These are phyloP conservation scores for Incurvaria masculella DNA, from an alignment of 2,888 invertebrate genomes.

Conservation along the genomic window DNA sequence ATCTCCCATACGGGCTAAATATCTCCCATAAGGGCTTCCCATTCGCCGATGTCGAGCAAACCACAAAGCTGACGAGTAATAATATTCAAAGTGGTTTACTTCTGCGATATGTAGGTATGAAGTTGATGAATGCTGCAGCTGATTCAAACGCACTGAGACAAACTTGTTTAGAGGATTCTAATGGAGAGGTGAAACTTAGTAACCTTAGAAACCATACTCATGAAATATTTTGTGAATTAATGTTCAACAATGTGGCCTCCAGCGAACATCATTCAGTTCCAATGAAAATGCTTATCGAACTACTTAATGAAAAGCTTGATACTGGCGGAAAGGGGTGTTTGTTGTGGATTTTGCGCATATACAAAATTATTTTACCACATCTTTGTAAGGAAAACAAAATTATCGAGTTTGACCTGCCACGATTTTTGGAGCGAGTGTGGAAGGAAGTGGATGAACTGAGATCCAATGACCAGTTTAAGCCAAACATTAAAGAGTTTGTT, in stretches of 20 bases:
- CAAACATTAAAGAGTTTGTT: slow-evolving; percentile 39
- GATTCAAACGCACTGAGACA: too few species aligned
- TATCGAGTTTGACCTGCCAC: slow-evolving; percentile 22
- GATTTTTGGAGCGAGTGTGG: slow-evolving; percentile 38
- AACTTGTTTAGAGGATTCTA: too few species aligned
- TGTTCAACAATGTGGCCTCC: slow-evolving; percentile 21
- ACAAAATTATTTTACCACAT: slow-evolving; percentile 26
- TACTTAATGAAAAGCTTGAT: slow-evolving; percentile 33
- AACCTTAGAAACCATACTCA: slow-evolving; percentile 28
- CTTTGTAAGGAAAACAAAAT: slow-evolving; percentile 18
- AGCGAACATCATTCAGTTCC: slow-evolving; percentile 3
- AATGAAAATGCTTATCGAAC: slow-evolving; percentile 23
- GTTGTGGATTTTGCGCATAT: slow-evolving; percentile 36
- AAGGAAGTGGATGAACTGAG: slow-evolving; percentile 45
- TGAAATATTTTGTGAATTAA: slow-evolving; percentile 34
- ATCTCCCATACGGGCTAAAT: too few species aligned
- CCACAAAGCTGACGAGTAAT: too few species aligned
- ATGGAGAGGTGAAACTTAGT: background rate
- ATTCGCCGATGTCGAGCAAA: too few species aligned
- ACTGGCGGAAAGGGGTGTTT: slow-evolving; percentile 48
- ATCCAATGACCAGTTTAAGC: slow-evolving; percentile 38
- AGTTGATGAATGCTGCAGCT: too few species aligned
- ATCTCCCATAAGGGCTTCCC: too few species aligned
- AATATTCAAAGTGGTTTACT: too few species aligned
- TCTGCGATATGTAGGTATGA: too few species aligned